Conservation (phyloP, 2,113 vertebrate species). For the Egretta garzetta region DNA sequence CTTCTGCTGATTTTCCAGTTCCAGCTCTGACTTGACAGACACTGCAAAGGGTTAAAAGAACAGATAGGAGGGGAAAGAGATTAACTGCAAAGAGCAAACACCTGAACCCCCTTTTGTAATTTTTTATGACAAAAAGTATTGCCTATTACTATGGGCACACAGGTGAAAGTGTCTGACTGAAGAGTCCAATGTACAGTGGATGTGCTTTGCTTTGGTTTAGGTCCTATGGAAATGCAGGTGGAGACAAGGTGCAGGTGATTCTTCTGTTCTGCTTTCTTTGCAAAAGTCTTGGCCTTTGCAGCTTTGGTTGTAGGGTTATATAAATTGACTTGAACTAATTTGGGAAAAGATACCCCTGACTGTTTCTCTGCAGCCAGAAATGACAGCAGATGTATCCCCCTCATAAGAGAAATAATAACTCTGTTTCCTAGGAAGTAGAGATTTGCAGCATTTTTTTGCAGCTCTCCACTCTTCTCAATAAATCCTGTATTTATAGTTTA, state of each 20-base stretch:
- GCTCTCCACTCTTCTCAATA: neutral
- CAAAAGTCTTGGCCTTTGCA: neutral
- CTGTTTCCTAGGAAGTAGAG: neutral
- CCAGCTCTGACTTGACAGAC: neutral
- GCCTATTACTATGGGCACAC: neutral
- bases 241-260: neutral
- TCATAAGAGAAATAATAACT: neutral
- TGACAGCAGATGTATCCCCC: neutral
- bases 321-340: neutral
- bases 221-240: neutral
- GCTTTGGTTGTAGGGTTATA: neutral
- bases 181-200: neutral
- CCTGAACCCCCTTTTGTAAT: neutral
- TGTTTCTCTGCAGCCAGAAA: neutral
- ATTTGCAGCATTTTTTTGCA: neutral
- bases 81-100: neutral
- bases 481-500: neutral
- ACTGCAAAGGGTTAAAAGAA: neutral
- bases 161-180: neutral
- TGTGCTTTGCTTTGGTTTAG: neutral
- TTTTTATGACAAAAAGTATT: neutral
- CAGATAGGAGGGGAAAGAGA: neutral
- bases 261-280: neutral
- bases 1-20: neutral
- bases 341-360: neutral